These are phyloP conservation scores for Eurytoma californica DNA, from an alignment of 2,888 invertebrate species.

Conservation along the genomic window DNA sequence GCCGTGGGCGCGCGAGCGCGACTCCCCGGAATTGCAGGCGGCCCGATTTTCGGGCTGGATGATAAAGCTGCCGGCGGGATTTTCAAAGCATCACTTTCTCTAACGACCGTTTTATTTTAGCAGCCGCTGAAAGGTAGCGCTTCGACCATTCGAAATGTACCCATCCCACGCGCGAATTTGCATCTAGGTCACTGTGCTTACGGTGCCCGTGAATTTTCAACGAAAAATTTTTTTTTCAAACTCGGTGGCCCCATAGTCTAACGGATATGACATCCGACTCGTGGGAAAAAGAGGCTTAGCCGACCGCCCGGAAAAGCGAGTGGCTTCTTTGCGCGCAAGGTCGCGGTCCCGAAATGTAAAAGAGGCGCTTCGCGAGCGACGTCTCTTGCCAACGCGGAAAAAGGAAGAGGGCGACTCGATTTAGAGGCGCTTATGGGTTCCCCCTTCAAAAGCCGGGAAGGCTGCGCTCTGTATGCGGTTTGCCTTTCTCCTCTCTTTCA, in stretches of 20 bases:
- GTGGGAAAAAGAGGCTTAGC: not conserved
- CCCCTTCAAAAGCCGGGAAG: conserved; percentile 24
- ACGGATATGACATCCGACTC: not conserved
- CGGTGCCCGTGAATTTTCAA: not conserved
- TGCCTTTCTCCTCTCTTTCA: conserved; percentile 38
- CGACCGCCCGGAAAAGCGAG: not conserved
- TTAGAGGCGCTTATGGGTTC: conserved; percentile 19
- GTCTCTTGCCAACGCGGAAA: not conserved
- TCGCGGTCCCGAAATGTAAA: conserved; percentile 1
- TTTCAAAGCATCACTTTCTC: too few relatives aligned
- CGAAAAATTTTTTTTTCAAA: not conserved
- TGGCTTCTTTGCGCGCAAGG: not conserved
- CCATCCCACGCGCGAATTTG: too few relatives aligned
- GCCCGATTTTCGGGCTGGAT: too few relatives aligned
- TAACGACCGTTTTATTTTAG: too few relatives aligned
- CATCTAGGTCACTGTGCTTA: too few relatives aligned
- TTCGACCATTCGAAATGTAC: too few relatives aligned
- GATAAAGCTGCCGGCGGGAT: too few relatives aligned
- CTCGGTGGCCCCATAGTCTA: not conserved
- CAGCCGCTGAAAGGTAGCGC: too few relatives aligned
- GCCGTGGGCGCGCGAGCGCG: not conserved
- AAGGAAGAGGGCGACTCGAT: not conserved
- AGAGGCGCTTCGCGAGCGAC: not conserved
- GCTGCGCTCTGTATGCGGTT: not conserved
- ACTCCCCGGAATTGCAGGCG: too few relatives aligned